Evolutionary conservation across 2,797 vertebrate species (phyloP).

Genomic region (Microctenopoma lineatum): DNA sequence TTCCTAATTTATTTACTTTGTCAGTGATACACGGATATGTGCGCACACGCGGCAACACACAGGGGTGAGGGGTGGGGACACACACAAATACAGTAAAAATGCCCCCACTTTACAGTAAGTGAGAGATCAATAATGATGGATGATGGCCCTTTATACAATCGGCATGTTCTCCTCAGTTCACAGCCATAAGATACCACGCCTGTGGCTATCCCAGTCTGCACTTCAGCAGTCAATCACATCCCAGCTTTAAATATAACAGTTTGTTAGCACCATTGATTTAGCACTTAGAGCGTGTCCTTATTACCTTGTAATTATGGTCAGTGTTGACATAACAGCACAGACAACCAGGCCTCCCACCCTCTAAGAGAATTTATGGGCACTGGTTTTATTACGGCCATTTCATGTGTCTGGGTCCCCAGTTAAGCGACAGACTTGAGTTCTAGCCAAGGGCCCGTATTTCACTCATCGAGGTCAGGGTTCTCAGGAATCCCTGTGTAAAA

Average conservation of each 20-base stretch:
- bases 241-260: slow-evolving; percentile 86
- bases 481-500: slow-evolving; percentile 79
- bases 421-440: slow-evolving; percentile 82
- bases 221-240: slow-evolving; percentile 83
- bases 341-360: slow-evolving; percentile 80
- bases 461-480: slow-evolving; percentile 83
- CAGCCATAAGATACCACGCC: slow-evolving; percentile 80
- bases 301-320: slow-evolving; percentile 88
- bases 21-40: slow-evolving; percentile 60
- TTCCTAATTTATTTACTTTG: slow-evolving; percentile 83
- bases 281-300: slow-evolving; percentile 87
- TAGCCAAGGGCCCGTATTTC: slow-evolving; percentile 85
- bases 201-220: slow-evolving; percentile 79
- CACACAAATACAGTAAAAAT: slow-evolving; percentile 80
- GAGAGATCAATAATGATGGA: slow-evolving; percentile 84
- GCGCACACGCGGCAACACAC: slow-evolving; percentile 41
- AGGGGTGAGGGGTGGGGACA: neutral
- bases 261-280: slow-evolving; percentile 89
- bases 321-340: slow-evolving; percentile 86
- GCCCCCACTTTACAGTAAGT: slow-evolving; percentile 84
- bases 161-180: slow-evolving; percentile 81
- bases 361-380: slow-evolving; percentile 84
- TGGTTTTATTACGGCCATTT: slow-evolving; percentile 85
- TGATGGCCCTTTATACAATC: slow-evolving; percentile 81
- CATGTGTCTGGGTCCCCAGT: slow-evolving; percentile 81